Conservation (phyloP, 2,113 vertebrate genomes). For the Gobio gobio region DNA sequence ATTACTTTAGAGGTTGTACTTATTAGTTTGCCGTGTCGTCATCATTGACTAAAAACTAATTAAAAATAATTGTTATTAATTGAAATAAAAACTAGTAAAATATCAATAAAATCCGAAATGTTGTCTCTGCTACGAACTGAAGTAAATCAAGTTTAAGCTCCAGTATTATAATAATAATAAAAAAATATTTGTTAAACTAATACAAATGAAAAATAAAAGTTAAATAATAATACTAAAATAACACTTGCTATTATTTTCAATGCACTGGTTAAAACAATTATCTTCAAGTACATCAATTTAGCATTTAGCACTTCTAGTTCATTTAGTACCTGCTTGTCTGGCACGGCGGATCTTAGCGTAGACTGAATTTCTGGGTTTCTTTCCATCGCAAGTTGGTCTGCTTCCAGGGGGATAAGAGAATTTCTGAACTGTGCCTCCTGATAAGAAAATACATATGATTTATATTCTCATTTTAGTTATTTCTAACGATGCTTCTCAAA, state of each 20-base stretch:
- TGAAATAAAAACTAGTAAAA: neutral
- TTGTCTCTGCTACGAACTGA: neutral
- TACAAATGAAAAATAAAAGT: too few relatives aligned
- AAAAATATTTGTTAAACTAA: too few relatives aligned
- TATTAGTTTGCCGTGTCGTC: neutral
- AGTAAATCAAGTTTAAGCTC: neutral
- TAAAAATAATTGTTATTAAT: neutral
- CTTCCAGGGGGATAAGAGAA: constrained; percentile 81
- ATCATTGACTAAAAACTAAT: neutral
- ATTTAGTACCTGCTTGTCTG: constrained; percentile 42
- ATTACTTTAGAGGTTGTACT: neutral
- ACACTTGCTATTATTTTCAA: neutral
- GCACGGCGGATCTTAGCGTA: neutral
- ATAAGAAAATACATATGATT: neutral
- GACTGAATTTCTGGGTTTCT: constrained; percentile 51
- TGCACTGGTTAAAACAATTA: neutral
- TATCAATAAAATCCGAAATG: neutral
- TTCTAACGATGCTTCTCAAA: neutral
- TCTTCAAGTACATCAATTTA: neutral
- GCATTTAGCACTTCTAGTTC: too few relatives aligned
- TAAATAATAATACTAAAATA: too few relatives aligned
- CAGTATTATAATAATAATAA: too few relatives aligned
- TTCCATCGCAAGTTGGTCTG: constrained; percentile 68
- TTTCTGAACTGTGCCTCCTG: constrained; percentile 85
- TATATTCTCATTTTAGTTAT: neutral